Base-by-base conservation (phyloP, 2,888 invertebrate species). In the Agonopterix heracliana region DNA sequence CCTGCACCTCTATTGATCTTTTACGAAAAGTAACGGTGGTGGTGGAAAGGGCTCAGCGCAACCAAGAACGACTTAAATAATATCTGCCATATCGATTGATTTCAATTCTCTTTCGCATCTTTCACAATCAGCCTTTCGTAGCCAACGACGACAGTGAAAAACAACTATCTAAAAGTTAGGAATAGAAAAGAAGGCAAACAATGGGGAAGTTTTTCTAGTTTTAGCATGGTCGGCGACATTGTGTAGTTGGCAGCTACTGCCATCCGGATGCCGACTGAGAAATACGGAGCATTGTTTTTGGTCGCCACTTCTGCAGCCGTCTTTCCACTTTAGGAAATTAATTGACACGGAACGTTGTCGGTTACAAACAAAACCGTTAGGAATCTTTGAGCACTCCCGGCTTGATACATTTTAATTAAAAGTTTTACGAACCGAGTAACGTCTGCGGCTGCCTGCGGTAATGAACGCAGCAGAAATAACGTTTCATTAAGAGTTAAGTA, bases 341-440 rank as follows among this genome's bases (percentile, higher is more conserved):
- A 83, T 80, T 82, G 81, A 80, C 77, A 77, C 69, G 68, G 68
- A 79, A 78, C 71, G 68, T 68, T 66, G 70, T 70, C 74, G 67
- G 65, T 68, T 70, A 70, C 74, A 76, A 75, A 80, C 68, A 77
- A 74, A 77, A 74, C 71, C 61, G 69, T 74, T 71, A 74, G 68
- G 67, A 78, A 73, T 80, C 75, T 74, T 60, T 58, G 60, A 76
- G 67, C 66, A 63, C 71, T 71, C 71, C 64, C 62, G 66, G 59
- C 74, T 75, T 74, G 75, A 79, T 81, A 81, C 78, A 74, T 79
- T 85, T 85, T 82, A 82, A 85, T 84, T 83, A 82, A 85, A 85
- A 83, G 71, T 84, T 84, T 75, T 67, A 68, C 70, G 59, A 64
- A 71, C 69, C 60, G 68, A 75, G 71, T 68, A 72, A 69, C 71